These are phyloP conservation scores for Stegodyphus mimosarum DNA, from an alignment of 1,140 invertebrate species.

Conservation along the genomic window DNA sequence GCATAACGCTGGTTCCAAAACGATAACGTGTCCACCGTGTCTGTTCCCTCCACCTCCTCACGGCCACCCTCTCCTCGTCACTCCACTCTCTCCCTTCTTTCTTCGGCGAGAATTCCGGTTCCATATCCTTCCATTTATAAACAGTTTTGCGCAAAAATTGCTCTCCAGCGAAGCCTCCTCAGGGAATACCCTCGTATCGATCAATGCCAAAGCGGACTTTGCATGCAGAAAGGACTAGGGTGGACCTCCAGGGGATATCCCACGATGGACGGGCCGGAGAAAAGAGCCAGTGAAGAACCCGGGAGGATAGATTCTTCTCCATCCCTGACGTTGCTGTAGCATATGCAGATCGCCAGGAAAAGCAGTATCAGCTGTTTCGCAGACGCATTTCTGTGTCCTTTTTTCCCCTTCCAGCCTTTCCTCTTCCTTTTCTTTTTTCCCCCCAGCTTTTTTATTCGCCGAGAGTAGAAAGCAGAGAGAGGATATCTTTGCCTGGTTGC, in stretches of 20 bases:
- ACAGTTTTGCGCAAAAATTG: slow-evolving; percentile 52
- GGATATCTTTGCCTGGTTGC: slow-evolving; percentile 30
- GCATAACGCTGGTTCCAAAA: slow-evolving; percentile 21
- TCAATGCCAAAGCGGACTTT: slow-evolving; percentile 49
- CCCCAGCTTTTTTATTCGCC: background rate
- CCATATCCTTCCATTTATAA: slow-evolving; percentile 58
- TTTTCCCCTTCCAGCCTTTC: background rate
- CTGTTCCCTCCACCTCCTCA: too few species aligned
- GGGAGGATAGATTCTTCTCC: slow-evolving; percentile 18
- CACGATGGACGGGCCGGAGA: background rate
- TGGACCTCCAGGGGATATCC: background rate
- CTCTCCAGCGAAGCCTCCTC: slow-evolving; percentile 6
- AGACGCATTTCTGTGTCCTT: slow-evolving; percentile 24
- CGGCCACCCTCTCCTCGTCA: background rate
- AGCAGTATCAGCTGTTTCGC: slow-evolving; percentile 47
- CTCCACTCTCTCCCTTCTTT: slow-evolving; percentile 5
- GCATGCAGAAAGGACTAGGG: slow-evolving; percentile 6
- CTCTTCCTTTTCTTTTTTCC: background rate
- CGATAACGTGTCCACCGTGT: slow-evolving; percentile 43
- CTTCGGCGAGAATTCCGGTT: slow-evolving; percentile 14
- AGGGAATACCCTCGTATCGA: slow-evolving; percentile 22
- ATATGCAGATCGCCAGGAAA: slow-evolving; percentile 43
- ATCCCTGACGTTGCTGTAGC: background rate
- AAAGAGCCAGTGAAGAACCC: background rate
- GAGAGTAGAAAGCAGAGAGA: background rate